These are phyloP conservation scores for Drosophila persimilis DNA, from an alignment of 1,140 invertebrate genomes.

Conservation along the genomic window DNA sequence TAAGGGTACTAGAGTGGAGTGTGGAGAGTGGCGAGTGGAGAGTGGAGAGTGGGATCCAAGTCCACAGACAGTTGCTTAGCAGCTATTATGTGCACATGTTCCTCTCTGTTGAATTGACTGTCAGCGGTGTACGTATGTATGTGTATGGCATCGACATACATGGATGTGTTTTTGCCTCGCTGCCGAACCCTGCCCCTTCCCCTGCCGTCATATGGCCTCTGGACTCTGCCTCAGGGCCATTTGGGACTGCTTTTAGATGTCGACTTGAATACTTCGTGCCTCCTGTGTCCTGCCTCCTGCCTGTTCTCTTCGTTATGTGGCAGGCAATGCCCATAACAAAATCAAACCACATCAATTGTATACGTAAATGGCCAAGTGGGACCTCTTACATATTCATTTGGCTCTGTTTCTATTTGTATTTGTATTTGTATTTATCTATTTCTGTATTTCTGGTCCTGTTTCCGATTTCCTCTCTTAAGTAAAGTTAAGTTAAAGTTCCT, in stretches of 20 bases:
- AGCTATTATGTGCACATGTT: conserved; percentile 79
- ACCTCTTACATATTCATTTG: conserved; percentile 79
- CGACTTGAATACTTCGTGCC: conserved; percentile 36
- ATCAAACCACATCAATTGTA: conserved; percentile 81
- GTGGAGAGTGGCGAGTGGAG: no score
- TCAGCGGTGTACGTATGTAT: conserved; percentile 12
- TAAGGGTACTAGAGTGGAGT: no score
- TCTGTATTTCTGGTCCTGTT: not conserved
- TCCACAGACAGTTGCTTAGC: conserved; percentile 66
- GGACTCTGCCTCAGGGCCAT: conserved; percentile 35
- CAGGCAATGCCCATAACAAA: conserved; percentile 72
- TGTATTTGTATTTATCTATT: no score
- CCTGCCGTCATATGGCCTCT: conserved; percentile 7
- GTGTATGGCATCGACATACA: not conserved
- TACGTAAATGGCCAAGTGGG: conserved; percentile 77
- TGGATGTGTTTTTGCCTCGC: conserved; percentile 22
- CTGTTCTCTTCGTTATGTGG: conserved; percentile 71
- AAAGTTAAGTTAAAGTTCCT: conserved; percentile 40
- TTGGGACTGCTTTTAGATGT: conserved; percentile 68
- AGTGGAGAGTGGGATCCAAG: conserved; percentile 1
- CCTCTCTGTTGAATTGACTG: conserved; percentile 47
- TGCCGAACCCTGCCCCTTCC: conserved; percentile 34
- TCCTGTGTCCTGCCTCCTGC: conserved; percentile 1
- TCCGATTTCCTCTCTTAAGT: no score
- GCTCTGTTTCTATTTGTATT: not conserved